A percentile compares a stretch with the other conserved stretches of the same genome.
These are phyloP conservation scores for Threskiornis aethiopicus DNA, from an alignment of 2,797 vertebrate species.

Conservation along the genomic window DNA sequence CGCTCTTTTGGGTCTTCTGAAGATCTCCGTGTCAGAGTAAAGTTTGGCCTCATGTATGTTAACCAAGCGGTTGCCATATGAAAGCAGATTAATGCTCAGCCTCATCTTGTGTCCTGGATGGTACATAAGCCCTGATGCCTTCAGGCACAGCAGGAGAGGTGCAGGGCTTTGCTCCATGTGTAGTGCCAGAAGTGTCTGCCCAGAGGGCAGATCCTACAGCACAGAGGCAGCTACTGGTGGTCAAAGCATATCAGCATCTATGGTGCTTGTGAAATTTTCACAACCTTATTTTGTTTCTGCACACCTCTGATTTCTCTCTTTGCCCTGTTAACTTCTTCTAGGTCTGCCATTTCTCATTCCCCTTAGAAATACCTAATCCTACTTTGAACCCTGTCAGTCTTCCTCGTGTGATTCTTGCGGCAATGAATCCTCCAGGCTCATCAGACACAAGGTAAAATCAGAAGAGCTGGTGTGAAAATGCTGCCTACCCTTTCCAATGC, in stretches of 20 bases:
- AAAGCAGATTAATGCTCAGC: too few relatives aligned
- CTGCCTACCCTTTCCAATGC: neutral
- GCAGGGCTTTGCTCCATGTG: neutral
- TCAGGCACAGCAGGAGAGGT: neutral
- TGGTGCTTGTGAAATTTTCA: neutral
- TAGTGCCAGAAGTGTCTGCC: neutral
- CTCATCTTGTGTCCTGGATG: neutral
- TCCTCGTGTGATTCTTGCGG: neutral
- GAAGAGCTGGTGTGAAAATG: neutral
- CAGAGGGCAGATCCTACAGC: neutral
- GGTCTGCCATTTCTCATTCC: neutral
- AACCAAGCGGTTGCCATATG: neutral
- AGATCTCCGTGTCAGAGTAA: neutral
- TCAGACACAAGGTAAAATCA: neutral
- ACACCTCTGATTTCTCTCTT: neutral
- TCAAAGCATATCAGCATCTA: neutral
- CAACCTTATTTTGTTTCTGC: neutral
- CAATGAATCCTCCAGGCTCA: neutral
- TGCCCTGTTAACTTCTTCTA: neutral
- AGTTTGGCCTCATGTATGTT: accelerated
- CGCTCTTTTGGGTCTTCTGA: neutral
- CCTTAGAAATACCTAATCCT: neutral
- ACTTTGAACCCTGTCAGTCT: neutral
- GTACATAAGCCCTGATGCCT: neutral
- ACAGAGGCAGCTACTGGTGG: neutral